Evolutionary conservation across 2,797 vertebrate species (phyloP), one percentile per base, ranked within the genome.

Genomic region (Acanthurus tractus): DNA sequence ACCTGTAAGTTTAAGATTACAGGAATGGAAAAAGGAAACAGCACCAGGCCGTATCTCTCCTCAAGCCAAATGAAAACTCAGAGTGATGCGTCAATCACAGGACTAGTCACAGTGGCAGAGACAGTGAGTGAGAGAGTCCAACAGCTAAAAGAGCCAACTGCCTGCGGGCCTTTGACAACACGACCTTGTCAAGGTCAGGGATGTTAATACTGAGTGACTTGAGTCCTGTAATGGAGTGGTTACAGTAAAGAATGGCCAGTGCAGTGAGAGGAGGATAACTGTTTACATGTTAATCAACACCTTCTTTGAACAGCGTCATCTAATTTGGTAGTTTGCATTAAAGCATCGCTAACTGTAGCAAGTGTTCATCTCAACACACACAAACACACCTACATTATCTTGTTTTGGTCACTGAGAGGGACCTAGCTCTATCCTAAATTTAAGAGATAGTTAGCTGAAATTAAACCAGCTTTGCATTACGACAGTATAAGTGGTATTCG

Each of bases 161-260:
- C 78, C 86, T 64, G 29, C 40, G 40, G 86, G 86, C 78, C 45
- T 67, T 61, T 72, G 54, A 75, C 44, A 17, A 56, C 55, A 59
- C 46, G 64, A 86, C 90, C 92, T 90, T 88, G 85, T 86, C 88
- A 94, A 93, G 93, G 93, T 89, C 80, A 84, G 77, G 70, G 61
- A 77, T 79, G 76, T 88, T 77, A 84, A 79, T 78, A 71, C 74
- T 69, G 63, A 82, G 72, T 73, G 78, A 81, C 83, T 83, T 55
- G 63, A 70, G 49, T 73, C 74, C 64, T 63, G n/a, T 76, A 74
- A 84, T 74, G 38, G 57, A 54, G 57, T 66, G 70, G 66, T 69
- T 84, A 73, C 40, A 78, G 63, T 59, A 50, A 70, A 70, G 36
- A 74, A 58, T 44, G 42, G 54, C 62, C 36, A 17, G n/a, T 36